Percentiles rank a stretch among this genome's conserved stretches.
Conservation (phyloP, 2,888 invertebrate species). For the Drosophila kambysellisi region DNA sequence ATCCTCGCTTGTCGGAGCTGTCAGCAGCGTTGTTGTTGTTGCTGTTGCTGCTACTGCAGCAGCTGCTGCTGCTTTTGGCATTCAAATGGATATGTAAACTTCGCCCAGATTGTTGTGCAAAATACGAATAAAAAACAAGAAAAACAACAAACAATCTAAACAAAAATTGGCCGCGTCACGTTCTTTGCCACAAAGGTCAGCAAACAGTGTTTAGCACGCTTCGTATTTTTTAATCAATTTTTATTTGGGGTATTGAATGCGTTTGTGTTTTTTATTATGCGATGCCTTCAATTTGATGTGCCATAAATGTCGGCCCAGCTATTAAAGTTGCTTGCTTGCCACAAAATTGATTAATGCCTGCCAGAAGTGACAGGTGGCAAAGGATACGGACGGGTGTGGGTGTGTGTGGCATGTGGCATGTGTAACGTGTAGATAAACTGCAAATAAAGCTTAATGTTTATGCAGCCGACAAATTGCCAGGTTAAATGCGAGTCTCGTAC, state of each 20-base stretch:
- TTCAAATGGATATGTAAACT: conserved; percentile 74
- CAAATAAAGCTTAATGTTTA: conserved; percentile 75
- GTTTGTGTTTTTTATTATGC: conserved; percentile 6
- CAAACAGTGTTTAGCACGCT: conserved; percentile 53
- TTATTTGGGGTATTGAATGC: conserved; percentile 11
- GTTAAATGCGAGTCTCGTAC: conserved; percentile 79
- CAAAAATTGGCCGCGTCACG: conserved; percentile 43
- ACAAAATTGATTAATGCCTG: conserved; percentile 60
- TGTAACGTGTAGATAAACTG: conserved; percentile 57
- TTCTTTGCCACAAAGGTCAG: conserved; percentile 48
- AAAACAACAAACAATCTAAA: conserved; percentile 25
- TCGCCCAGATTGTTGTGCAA: conserved; percentile 54
- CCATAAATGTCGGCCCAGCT: conserved; percentile 41
- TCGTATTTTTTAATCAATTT: conserved; percentile 37
- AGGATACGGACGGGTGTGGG: not conserved
- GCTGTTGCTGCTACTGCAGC: conserved; percentile 58
- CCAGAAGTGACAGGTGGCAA: conserved; percentile 10
- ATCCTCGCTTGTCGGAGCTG: conserved; percentile 74
- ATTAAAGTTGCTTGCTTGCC: conserved; percentile 36
- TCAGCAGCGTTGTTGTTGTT: conserved; percentile 52
- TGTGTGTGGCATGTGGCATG: not conserved
- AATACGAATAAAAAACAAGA: conserved; percentile 17
- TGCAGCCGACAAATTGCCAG: conserved; percentile 75
- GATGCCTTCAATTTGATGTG: conserved; percentile 28
- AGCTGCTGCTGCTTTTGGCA: conserved; percentile 74